Conservation (phyloP, 2,113 vertebrate species). For the Thalassoma bifasciatum region DNA sequence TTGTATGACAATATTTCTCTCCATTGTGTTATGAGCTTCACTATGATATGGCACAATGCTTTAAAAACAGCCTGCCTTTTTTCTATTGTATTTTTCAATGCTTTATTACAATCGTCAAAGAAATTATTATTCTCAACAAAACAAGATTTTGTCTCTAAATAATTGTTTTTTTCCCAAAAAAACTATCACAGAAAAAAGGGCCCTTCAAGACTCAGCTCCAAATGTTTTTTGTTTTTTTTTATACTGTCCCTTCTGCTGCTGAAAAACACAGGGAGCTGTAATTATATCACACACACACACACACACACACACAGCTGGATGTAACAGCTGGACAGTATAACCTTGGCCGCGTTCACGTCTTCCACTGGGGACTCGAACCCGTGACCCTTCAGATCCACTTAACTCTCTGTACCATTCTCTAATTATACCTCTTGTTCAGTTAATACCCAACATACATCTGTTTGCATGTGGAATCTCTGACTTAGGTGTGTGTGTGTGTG, state of each 20-base stretch:
- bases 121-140: too few relatives aligned
- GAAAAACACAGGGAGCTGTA: background rate
- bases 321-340: constrained; percentile 43
- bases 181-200: too few relatives aligned
- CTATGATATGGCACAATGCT: too few relatives aligned
- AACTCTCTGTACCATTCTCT: constrained; percentile 6
- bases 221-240: background rate
- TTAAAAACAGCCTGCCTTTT: too few relatives aligned
- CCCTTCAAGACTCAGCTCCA: too few relatives aligned
- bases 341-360: constrained; percentile 4
- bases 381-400: background rate
- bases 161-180: too few relatives aligned
- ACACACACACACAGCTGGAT: constrained; percentile 7
- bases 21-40: too few relatives aligned
- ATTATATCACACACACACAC: background rate
- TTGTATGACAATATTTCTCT: too few relatives aligned
- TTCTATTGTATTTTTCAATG: too few relatives aligned
- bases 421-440: constrained; percentile 10
- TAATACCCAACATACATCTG: constrained; percentile 19
- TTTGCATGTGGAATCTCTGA: constrained; percentile 15
- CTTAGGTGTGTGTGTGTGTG: background rate
- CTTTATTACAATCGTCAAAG: too few relatives aligned
- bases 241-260: background rate
- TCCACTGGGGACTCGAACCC: constrained; percentile 21
- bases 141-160: too few relatives aligned